Conservation (phyloP, 2,797 vertebrate genomes). For the Silurus aristotelis region DNA sequence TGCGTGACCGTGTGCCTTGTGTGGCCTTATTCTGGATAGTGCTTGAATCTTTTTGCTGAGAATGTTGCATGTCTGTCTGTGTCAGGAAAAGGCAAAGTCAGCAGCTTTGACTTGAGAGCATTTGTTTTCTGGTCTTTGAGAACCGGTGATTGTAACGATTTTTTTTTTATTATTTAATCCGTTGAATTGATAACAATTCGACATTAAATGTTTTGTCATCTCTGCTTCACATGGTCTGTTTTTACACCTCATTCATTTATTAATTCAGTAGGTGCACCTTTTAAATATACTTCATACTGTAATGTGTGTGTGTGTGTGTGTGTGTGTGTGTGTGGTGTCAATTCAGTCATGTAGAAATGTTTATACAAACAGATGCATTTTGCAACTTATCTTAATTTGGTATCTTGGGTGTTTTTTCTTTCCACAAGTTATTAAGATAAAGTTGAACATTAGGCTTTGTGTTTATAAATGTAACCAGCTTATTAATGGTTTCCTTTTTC, state of each 20-base stretch:
- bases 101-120: neutral
- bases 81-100: constrained; percentile 7
- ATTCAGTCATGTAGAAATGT: neutral
- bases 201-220: neutral
- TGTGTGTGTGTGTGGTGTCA: no score
- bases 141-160: constrained; percentile 17
- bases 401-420: neutral
- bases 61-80: constrained; percentile 13
- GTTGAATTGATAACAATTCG: constrained; percentile 22
- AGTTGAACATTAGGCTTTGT: neutral
- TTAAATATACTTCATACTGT: no score
- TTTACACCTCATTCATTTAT: neutral
- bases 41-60: constrained; percentile 26
- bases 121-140: constrained; percentile 30
- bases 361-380: neutral
- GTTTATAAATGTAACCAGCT: no score
- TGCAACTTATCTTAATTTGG: neutral
- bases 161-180: constrained; percentile 32
- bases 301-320: neutral
- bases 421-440: neutral
- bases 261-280: neutral
- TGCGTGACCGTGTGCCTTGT: constrained; percentile 11
- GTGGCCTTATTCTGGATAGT: constrained; percentile 49
- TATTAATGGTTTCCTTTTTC: neutral
- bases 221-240: neutral